Evolutionary conservation across 92 coral and sea anemone species (phyloP).

Genomic region (Paragorgia papillata): DNA sequence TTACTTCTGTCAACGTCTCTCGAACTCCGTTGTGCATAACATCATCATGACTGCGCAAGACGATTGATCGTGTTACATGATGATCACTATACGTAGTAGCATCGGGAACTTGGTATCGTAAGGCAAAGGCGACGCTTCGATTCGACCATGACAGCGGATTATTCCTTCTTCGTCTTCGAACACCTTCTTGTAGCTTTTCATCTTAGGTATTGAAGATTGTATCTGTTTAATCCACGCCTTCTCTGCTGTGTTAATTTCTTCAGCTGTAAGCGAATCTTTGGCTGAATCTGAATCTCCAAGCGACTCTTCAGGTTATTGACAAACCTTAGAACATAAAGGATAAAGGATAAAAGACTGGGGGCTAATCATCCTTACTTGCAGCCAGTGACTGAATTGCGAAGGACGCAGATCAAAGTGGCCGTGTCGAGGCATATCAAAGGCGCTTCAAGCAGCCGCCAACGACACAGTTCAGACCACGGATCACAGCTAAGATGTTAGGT

Average conservation of each 20-base stretch:
- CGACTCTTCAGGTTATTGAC: conserved; percentile 35
- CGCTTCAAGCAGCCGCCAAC: too few species aligned
- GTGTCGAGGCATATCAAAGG: too few species aligned
- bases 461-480: too few species aligned
- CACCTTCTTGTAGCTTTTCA: conserved; percentile 23
- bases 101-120: conserved; percentile 41
- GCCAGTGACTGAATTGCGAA: too few species aligned
- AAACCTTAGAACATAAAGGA: conserved; percentile 52
- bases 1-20: conserved; percentile 41
- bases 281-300: neutral
- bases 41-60: conserved; percentile 37
- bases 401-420: too few species aligned
- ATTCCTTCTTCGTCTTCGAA: conserved; percentile 40
- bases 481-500: too few species aligned
- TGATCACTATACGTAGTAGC: conserved; percentile 42
- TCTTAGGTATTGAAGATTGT: conserved; percentile 15
- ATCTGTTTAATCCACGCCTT: conserved; percentile 49
- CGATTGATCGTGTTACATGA: conserved; percentile 41
- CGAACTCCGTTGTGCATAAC: too few species aligned
- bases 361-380: too few species aligned
- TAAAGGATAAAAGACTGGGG: too few species aligned
- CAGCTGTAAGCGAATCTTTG: conserved; percentile 26
- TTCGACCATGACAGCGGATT: conserved; percentile 38
- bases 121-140: conserved; percentile 39
- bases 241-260: conserved; percentile 40